These are phyloP conservation scores for Lates calcarifer DNA, from an alignment of 2,113 vertebrate species.

Conservation along the genomic window DNA sequence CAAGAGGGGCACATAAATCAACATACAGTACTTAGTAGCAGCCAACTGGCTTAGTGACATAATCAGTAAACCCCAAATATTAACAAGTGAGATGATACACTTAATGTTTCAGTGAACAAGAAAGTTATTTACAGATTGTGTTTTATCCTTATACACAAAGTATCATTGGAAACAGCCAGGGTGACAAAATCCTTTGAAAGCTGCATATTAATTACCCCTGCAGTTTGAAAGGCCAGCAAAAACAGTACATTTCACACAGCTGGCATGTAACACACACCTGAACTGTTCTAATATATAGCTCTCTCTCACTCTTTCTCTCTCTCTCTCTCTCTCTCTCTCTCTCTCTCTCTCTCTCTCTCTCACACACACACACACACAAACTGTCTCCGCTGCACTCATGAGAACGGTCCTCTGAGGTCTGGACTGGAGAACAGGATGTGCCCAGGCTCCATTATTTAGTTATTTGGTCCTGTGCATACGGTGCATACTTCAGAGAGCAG, in stretches of 20 bases:
- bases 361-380: conserved; percentile 26
- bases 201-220: conserved; percentile 52
- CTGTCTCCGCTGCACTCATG: conserved; percentile 33
- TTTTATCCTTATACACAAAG: not conserved
- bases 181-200: conserved; percentile 47
- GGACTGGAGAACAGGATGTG: conserved; percentile 70
- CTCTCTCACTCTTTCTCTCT: conserved; percentile 5
- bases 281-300: conserved; percentile 32
- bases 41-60: not conserved
- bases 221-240: conserved; percentile 65
- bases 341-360: conserved; percentile 11
- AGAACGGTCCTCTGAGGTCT: conserved; percentile 68
- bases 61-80: not conserved
- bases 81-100: not conserved
- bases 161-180: conserved; percentile 34
- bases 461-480: conserved; percentile 64
- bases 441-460: conserved; percentile 75
- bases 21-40: not conserved
- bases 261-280: conserved; percentile 66
- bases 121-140: conserved; percentile 19
- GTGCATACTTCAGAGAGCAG: conserved; percentile 60
- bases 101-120: not conserved
- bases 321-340: conserved; percentile 7
- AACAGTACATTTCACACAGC: conserved; percentile 47
- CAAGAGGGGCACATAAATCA: not conserved